Evolutionary conservation across 2,888 invertebrate genomes (phyloP), one percentile per base, ranked within the genome.

Genomic region (Chrysolina americana): DNA sequence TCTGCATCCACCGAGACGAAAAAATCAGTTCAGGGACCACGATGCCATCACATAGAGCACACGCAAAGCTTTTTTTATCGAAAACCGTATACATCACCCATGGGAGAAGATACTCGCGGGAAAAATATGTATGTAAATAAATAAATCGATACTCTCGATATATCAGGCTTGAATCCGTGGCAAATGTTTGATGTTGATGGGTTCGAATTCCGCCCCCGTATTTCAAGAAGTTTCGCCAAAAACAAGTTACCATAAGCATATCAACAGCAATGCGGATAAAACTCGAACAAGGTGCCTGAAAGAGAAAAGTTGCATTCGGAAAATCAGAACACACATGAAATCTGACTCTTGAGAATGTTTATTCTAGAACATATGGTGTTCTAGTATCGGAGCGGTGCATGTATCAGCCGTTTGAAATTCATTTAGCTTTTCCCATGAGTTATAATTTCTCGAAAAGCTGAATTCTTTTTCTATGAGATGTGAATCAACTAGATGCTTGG

Each of bases 121-220:
- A 75, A 77, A 79, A 79, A 79, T 78, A 79, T 78, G 77, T 79
- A 79, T 79, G 78, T 76, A 76, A 78, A 79, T 79, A 76, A 76
- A 77, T 77, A 75, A 75, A 79, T 78, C 77, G 76, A 79, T 79
- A 66, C 66, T 66, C 36, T 3, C 28, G 66, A 66, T 66, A 50
- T 50, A 66, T 66, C 66, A 66, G 50, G 66, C 66, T 66, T 66
- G 59, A 59, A 59, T 59, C n/a, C n/a, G 28, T 36, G 28, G 59
- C 59, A 28, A 28, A 36, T 59, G 59, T 59, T 59, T 59, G 36
- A 28, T 28, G 59, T 59, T 59, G 28, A 28, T 59, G 9, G 15
- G 28, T 59, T 36, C 10, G 59, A 59, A 59, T 59, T 15, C 28
- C 59, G 10, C n/a, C n/a, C 36, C 23, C n/a, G 2, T 36, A 59